A percentile compares a stretch with the other conserved stretches of the same genome.
Evolutionary conservation across 2,888 invertebrate species (phyloP).

Genomic region (Coelopa pilipes): DNA sequence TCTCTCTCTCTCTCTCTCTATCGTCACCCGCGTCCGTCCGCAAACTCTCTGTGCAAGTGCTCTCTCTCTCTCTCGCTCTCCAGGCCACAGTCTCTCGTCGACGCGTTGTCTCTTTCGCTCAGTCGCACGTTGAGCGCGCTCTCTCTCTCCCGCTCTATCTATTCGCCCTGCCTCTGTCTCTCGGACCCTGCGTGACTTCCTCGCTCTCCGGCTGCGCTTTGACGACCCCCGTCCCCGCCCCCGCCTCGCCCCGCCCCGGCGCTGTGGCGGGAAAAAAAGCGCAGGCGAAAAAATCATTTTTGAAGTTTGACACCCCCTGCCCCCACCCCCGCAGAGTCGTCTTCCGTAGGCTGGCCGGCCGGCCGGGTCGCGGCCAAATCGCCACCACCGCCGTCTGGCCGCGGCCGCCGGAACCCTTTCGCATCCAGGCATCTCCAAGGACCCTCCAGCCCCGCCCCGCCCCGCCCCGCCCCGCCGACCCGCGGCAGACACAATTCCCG

Average conservation of each 20-base stretch:
- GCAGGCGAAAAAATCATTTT: constrained; percentile 26
- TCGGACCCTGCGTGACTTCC: too few species aligned
- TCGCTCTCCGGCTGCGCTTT: constrained; percentile 9
- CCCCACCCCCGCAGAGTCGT: not conserved
- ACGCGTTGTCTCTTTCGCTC: not conserved
- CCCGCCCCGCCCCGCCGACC: not conserved
- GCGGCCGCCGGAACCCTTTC: not conserved
- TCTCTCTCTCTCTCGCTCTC: too few species aligned
- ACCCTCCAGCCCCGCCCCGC: too few species aligned
- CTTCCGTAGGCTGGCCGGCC: not conserved
- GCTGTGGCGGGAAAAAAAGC: constrained; percentile 11
- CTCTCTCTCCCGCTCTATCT: constrained; percentile 15
- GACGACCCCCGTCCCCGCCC: constrained; percentile 18
- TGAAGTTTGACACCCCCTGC: constrained; percentile 27
- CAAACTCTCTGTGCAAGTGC: too few species aligned
- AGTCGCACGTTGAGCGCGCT: too few species aligned
- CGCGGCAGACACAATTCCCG: not conserved
- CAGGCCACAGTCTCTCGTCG: constrained; percentile 31
- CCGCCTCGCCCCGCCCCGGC: constrained; percentile 3
- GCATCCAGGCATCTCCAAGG: too few species aligned
- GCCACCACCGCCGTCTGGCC: constrained; percentile 14
- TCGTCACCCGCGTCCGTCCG: too few species aligned
- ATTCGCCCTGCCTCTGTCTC: too few species aligned
- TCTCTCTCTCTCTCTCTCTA: constrained; percentile 2
- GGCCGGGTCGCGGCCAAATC: not conserved